A percentile compares a stretch with the other conserved stretches of the same genome.
Evolutionary conservation across 2,888 invertebrate species (phyloP).

Genomic region (Amphipyra tragopoginis): DNA sequence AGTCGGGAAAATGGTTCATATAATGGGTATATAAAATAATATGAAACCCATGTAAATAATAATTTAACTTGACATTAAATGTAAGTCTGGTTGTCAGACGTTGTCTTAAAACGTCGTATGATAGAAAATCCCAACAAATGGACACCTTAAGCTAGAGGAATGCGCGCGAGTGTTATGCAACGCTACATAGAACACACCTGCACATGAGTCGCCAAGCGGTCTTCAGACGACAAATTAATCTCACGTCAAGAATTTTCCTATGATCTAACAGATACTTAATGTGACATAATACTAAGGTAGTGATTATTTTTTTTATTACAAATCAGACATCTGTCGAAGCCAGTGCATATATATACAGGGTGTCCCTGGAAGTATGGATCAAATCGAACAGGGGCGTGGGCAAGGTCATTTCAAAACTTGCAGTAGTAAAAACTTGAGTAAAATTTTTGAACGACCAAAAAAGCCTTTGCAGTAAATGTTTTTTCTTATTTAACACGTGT

Average conservation of each 20-base stretch:
- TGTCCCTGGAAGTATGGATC: too few relatives aligned
- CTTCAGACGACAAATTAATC: slow-evolving; percentile 79
- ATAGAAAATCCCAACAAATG: slow-evolving; percentile 44
- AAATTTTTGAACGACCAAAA: too few relatives aligned
- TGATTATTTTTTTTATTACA: slow-evolving; percentile 7
- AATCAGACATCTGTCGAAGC: not conserved
- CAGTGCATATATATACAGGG: too few relatives aligned
- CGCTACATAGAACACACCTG: slow-evolving; percentile 69
- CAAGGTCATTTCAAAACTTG: too few relatives aligned
- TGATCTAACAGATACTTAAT: slow-evolving; percentile 49
- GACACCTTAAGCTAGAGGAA: slow-evolving; percentile 62
- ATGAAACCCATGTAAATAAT: slow-evolving; percentile 1
- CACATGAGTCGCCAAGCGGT: slow-evolving; percentile 82
- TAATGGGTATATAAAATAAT: not conserved
- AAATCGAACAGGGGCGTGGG: too few relatives aligned
- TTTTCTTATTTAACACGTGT: too few relatives aligned
- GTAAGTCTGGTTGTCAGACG: not conserved
- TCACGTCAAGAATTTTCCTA: slow-evolving; percentile 72
- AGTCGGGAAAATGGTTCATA: too few relatives aligned
- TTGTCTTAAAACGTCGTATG: slow-evolving; percentile 4
- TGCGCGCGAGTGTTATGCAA: slow-evolving; percentile 76
- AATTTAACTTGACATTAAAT: slow-evolving; percentile 6
- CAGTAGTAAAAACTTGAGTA: too few relatives aligned
- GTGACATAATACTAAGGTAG: slow-evolving; percentile 24
- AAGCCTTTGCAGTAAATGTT: too few relatives aligned